Evolutionary conservation across 1,140 invertebrate genomes (phyloP), one percentile per base, ranked within the genome.

Genomic region (Panonychus citri): DNA sequence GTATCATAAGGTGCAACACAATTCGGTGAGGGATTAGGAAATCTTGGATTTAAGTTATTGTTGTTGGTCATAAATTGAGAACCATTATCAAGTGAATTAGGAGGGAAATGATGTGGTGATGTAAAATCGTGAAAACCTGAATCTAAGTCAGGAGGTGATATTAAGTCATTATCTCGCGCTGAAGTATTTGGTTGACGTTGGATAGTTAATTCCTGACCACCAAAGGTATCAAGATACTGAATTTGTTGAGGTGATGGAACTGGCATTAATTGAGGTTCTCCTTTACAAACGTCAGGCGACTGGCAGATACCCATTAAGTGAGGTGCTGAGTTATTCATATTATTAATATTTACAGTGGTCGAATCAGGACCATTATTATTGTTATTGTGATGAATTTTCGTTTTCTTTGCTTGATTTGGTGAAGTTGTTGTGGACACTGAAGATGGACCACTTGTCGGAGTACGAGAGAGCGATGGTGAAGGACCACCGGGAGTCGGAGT

Each of bases 241-340:
- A 93, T 90, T 76, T 90, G 86, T 71, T 91, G 87, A 28, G 89
- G 87, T 55, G 88, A 91, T 58, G 88, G 89, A 60, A 91, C 87
- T 46, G 87, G 87, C 84, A 93, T 91, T 59, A 94, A 72, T 71
- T 88, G 89, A 27, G 84, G 81, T 70, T 88, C 85, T 70, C 30
- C 27, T 25, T 55, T 55, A 43, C 40, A 48, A 7, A 48, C 8
- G 21, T 26, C 39, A 26, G 24, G 43, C 2, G 39, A 43, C 3
- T 55, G 48, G 40, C 54, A 28, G 26, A 17, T 43, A 21, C 21
- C 43, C 15, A 39, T 13, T 30, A 25, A 24, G 39, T 54, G 34
- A 25, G 28, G 17, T 10, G 55, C 50, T 27, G 62, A 48, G 51
- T 59, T 60, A 55, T 60, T 30, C 21, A 57, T 60, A 40, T 57